Base-by-base conservation (phyloP, 2,113 vertebrate species). In the Zosterops lateralis region DNA sequence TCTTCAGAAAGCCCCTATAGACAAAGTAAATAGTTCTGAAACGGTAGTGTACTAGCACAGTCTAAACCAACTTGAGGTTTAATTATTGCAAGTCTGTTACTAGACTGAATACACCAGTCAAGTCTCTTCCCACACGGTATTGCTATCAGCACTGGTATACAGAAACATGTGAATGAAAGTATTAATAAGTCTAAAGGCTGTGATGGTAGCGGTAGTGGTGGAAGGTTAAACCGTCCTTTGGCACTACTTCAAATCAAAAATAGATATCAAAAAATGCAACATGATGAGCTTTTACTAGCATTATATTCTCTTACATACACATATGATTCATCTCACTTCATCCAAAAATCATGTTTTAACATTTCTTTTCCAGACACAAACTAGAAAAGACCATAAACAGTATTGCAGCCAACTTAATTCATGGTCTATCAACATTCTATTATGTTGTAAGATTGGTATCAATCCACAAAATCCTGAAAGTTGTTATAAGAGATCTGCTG, bases 151-250 rank as follows among this genome's bases (percentile, higher is more conserved):
- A 98, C 96, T 96, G 97, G 96, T 84, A 73, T 73, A 92, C 93
- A 97, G 45, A 95, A 97, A 93, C 87, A 95, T 9, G 64, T 62
- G 89, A 97, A 97, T 91, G 94, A 96, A 97, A 31, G 62, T 29
- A 94, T 78, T 72, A 91, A 61, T 71, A 90, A 90, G 66, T 93
- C 95, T 95, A 95, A 70, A 95, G 72, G 93, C 90, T 96, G 92
- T 95, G 92, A 97, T 94, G 95, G 92, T 90, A 98, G 98, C 97
- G 98, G 98, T 87, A 98, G 98, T 98, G 98, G 98, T 98, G 98
- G 97, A 97, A 98, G 98, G 98, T 97, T 98, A 97, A 97, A 97
- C 96, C 7, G 97, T 97, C 97, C 97, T 96, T 83, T 85, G 83
- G 90, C 66, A 89, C 77, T 92, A 84, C 76, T 89, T 96, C 73